Evolutionary conservation across 1,140 invertebrate genomes (phyloP), one percentile per base, ranked within the genome.

Genomic region (Dryas iulia): DNA sequence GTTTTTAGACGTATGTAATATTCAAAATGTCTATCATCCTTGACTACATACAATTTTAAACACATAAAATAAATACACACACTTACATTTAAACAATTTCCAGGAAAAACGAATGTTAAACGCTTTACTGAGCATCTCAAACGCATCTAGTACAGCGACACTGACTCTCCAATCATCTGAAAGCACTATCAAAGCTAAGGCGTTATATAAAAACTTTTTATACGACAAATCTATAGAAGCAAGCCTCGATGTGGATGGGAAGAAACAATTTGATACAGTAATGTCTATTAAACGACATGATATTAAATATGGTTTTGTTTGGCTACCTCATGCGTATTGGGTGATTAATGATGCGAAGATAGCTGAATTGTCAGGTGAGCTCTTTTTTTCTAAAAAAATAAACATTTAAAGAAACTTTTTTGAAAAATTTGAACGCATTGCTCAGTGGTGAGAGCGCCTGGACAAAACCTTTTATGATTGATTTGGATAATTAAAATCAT

Each of bases 221-320:
- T 88, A 93, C 67, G 94, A 95, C 72, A 94, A 94, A 62, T 93
- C 93, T 31, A 79, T 96, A n/a, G 93, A 95, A 59, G 92, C 95
- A 1, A 93, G 93, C 8, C 80, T 96, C 1, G 94, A 96, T 76
- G 94, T 96, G 25, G 94, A 96, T 74, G 94, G 94, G 0, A 93
- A 93, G 21, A 95, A 95, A 73, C 94, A 96, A 78, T 93, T 96
- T 30, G 95, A 95, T 77, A 94, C 94, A 0, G 78, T 91, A 0
- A 86, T 92, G 87, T 85, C 90, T 3, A 66, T 92, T 18, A 82
- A 76, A 77, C 89, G 82, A 21, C 93, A 80, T 84, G 94, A 81
- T 83, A 94, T 86, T 74, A 94, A 92, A 66, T 91, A 95, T 73
- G 95, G 95, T 2, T 94, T 90, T 59, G 93, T 93, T 1, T 95